Conservation (phyloP, 2,797 vertebrate species). For the Arrhamphus sclerolepis region DNA sequence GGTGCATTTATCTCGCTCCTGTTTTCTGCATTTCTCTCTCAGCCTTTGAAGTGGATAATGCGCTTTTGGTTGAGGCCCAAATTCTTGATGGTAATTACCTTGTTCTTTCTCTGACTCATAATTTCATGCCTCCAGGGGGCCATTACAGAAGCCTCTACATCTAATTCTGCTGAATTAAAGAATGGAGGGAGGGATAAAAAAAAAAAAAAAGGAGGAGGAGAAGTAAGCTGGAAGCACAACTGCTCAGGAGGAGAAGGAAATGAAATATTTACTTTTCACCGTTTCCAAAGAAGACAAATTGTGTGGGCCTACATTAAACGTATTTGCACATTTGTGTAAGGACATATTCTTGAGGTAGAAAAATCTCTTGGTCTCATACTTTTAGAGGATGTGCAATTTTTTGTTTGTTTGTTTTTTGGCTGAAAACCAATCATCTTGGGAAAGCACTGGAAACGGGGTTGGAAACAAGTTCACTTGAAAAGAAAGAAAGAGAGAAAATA, state of each 20-base stretch:
- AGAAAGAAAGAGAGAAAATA: no score
- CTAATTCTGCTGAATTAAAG: slow-evolving; percentile 72
- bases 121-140: slow-evolving; percentile 70
- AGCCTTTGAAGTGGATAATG: slow-evolving; percentile 71
- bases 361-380: neutral
- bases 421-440: no score
- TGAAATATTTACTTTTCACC: slow-evolving; percentile 58
- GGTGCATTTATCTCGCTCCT: slow-evolving; percentile 34
- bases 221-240: slow-evolving; percentile 42
- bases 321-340: slow-evolving; percentile 18
- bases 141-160: slow-evolving; percentile 71
- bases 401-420: no score
- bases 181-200: slow-evolving; percentile 4
- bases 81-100: slow-evolving; percentile 76
- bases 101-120: slow-evolving; percentile 71
- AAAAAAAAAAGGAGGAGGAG: slow-evolving; percentile 34
- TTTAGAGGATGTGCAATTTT: no score
- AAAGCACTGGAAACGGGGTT: no score
- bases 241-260: slow-evolving; percentile 46
- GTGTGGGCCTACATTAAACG: slow-evolving; percentile 19
- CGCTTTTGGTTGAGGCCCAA: slow-evolving; percentile 69
- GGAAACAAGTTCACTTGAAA: no score
- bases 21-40: slow-evolving; percentile 59
- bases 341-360: neutral
- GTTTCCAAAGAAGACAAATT: slow-evolving; percentile 37